Evolutionary conservation across 1,140 invertebrate genomes (phyloP).

Genomic region (Drosophila rufa): DNA sequence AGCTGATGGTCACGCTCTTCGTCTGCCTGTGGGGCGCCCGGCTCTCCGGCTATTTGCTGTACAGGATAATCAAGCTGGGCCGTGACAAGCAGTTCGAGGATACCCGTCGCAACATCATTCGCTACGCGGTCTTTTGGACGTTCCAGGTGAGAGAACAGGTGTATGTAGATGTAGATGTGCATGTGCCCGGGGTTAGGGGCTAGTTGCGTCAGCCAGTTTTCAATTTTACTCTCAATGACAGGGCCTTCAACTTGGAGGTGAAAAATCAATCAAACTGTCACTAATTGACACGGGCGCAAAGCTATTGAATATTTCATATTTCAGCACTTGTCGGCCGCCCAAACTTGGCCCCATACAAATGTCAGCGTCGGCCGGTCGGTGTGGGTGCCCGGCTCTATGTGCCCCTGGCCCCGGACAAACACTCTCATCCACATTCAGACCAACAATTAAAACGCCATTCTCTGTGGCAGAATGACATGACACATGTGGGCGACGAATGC

Average conservation of each 20-base stretch:
- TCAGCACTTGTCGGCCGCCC: conserved; percentile 58
- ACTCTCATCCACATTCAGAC: conserved; percentile 1
- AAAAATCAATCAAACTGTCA: conserved; percentile 71
- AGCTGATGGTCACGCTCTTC: conserved; percentile 94
- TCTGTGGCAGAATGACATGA: conserved; percentile 44
- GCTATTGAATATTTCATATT: conserved; percentile 72
- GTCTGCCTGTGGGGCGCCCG: conserved; percentile 94
- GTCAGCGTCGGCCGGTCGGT: conserved; percentile 2
- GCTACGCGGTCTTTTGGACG: conserved; percentile 96
- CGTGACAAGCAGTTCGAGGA: conserved; percentile 96
- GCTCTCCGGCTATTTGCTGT: conserved; percentile 93
- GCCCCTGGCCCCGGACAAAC: conserved; percentile 8
- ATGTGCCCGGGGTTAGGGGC: background rate
- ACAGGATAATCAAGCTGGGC: conserved; percentile 95
- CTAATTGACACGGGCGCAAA: conserved; percentile 57
- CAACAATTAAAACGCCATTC: conserved; percentile 62
- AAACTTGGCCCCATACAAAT: conserved; percentile 25
- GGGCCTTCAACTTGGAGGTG: conserved; percentile 57
- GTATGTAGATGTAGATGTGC: conserved; percentile 2
- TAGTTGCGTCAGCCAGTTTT: conserved; percentile 47
- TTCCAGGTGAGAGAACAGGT: conserved; percentile 89
- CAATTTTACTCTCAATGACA: conserved; percentile 47
- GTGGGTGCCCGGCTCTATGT: conserved; percentile 3
- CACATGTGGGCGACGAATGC: conserved; percentile 54
- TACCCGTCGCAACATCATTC: conserved; percentile 92